phyloP scores from a whole-genome alignment of 1,140 invertebrate genomes.

The Drosophila insularis region DNA sequence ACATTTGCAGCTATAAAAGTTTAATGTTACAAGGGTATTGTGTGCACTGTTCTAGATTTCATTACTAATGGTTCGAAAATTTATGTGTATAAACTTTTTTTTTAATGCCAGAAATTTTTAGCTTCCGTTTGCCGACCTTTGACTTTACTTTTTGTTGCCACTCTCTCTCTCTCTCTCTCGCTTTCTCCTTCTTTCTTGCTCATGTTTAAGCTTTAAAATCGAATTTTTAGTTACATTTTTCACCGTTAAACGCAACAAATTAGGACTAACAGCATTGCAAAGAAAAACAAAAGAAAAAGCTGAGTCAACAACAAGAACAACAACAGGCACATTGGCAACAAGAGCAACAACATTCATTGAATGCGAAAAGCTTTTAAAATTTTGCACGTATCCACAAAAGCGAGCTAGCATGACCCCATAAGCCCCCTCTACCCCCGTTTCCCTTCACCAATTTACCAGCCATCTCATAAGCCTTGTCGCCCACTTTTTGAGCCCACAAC shows the following conservation, averaged over 20 bases:
- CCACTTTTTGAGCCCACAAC: not conserved
- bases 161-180: not conserved
- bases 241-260: constrained; percentile 16
- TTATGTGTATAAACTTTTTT: too few relatives aligned
- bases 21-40: too few relatives aligned
- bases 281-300: constrained; percentile 20
- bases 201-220: constrained; percentile 18
- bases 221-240: constrained; percentile 33
- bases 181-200: not conserved
- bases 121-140: not conserved
- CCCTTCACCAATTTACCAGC: not conserved
- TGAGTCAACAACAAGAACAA: constrained; percentile 3
- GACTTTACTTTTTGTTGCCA: not conserved
- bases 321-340: not conserved
- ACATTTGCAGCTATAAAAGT: too few relatives aligned
- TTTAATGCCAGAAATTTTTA: not conserved
- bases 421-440: not conserved
- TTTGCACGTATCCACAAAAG: constrained; percentile 24
- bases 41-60: too few relatives aligned
- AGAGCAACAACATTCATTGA: constrained; percentile 53
- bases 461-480: too few relatives aligned
- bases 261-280: not conserved
- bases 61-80: too few relatives aligned
- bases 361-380: constrained; percentile 69
- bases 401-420: not conserved